phyloP scores from a whole-genome alignment of 1,140 invertebrate species.

The Scaptomyza pallida region DNA sequence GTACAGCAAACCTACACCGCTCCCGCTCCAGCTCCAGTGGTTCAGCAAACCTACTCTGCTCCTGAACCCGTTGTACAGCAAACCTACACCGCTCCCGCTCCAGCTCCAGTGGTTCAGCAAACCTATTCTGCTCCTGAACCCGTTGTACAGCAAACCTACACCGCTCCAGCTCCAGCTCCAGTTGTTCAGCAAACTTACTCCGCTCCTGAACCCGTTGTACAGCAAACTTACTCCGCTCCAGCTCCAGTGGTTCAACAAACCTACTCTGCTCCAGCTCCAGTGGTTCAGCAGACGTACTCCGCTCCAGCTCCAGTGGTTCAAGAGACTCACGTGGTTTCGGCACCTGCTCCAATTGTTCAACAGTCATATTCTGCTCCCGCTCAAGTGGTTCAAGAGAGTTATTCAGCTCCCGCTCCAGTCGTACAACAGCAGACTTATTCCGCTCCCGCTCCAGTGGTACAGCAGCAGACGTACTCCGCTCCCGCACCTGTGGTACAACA shows the following conservation, averaged over 20 bases:
- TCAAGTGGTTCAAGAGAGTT: slow-evolving; percentile 14
- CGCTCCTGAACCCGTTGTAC: slow-evolving; percentile 24
- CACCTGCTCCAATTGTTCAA: slow-evolving; percentile 33
- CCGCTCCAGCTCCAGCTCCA: slow-evolving; percentile 21
- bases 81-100: slow-evolving; percentile 21
- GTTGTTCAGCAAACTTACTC: slow-evolving; percentile 30
- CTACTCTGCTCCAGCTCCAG: slow-evolving; percentile 32
- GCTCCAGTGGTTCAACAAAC: slow-evolving; percentile 33
- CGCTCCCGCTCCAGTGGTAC: slow-evolving; percentile 23
- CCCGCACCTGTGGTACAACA: slow-evolving; percentile 28
- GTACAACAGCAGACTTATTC: slow-evolving; percentile 31
- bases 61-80: slow-evolving; percentile 33
- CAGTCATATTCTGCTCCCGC: slow-evolving; percentile 19
- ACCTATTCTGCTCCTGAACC: slow-evolving; percentile 14
- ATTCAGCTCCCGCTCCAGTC: slow-evolving; percentile 23
- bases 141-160: slow-evolving; percentile 37
- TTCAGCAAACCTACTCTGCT: slow-evolving; percentile 22
- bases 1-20: slow-evolving; percentile 24
- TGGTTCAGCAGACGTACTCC: slow-evolving; percentile 19
- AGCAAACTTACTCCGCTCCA: slow-evolving; percentile 30
- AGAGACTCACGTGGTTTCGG: neutral
- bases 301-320: slow-evolving; percentile 22
- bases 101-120: slow-evolving; percentile 34
- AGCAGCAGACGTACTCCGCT: slow-evolving; percentile 40
- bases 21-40: slow-evolving; percentile 24